Base-by-base conservation (phyloP, 2,888 invertebrate species). In the Arge pagana region DNA sequence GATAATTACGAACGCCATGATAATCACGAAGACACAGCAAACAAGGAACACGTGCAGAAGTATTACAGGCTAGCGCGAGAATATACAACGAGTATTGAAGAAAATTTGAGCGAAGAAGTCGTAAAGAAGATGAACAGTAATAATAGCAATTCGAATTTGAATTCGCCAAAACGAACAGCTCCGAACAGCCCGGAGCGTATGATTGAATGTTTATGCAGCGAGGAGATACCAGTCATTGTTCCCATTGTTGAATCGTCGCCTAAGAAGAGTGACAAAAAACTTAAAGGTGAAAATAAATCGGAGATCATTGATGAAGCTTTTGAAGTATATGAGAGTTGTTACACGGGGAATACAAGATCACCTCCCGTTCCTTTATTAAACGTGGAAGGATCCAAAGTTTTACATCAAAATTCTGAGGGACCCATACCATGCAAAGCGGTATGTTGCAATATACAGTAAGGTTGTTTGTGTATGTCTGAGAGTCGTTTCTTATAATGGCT, bases 361-460 rank as follows among this genome's bases (percentile, higher is more conserved):
- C 18, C 61, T 4, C 45, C 63, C 7, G 57, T 64, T 28, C 21
- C 65, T 3, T 62, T 64, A 23, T 45, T 62, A 42, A 61, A 62
- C 15, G 62, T 54, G 16, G 16, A 42, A 37, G 48, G 53, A 31
- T 39, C 56, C 11, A 51, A 66, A 3, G 61, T 56, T 40, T 59
- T 60, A 2, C 8, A 33, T 6, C 63, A 61, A 30, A 59, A 62
- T 26, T 50, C 53, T 21, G 66, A 68, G 23, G 60, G 63, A 16
- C 59, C 66, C 2, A 59, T 72, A 56, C 73, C 73, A 4, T 72
- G 75, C 58, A 68, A 59, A 54, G 67, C 67, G 21, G 66, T 67
- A 31, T 75, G 74, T 57, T 76, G 75, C 57, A 74, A 65, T 52
- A 66, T 76, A 55, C 76, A 76, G 62, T 76, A 60, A 71, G 39